Conservation (phyloP, 2,113 vertebrate species). For the Mormyrus iriodes region DNA sequence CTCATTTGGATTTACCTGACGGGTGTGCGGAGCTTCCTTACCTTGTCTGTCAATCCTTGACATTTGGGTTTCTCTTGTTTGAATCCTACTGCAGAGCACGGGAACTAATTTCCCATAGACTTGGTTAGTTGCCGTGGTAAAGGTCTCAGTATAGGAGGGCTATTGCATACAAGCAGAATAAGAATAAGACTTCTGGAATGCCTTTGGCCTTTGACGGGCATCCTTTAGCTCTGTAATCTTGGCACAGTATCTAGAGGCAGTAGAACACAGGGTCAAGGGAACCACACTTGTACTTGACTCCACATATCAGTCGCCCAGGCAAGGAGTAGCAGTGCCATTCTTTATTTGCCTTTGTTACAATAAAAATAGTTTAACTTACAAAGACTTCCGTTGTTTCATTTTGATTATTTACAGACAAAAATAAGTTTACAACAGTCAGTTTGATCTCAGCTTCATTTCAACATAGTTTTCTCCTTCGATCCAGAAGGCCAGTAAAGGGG, state of each 20-base stretch:
- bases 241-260: not conserved
- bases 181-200: not conserved
- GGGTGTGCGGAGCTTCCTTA: not conserved
- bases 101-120: not conserved
- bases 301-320: conserved; percentile 21
- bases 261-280: not conserved
- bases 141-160: not conserved
- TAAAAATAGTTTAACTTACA: conserved; percentile 71
- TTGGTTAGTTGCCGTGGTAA: not conserved
- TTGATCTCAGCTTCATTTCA: conserved; percentile 43
- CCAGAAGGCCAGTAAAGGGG: conserved; percentile 32
- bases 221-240: not conserved
- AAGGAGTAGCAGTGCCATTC: conserved; percentile 41
- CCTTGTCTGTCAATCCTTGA: not conserved
- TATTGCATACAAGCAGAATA: not conserved
- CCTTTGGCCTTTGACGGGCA: not conserved
- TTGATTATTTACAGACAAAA: conserved; percentile 59
- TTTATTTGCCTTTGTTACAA: conserved; percentile 59
- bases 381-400: conserved; percentile 61
- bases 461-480: conserved; percentile 41
- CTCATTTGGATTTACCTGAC: not conserved
- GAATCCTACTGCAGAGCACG: not conserved
- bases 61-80: not conserved
- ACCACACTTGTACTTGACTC: not conserved
- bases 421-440: conserved; percentile 36